These are phyloP conservation scores for Anguilla megastoma DNA, from an alignment of 2,797 vertebrate genomes.

Conservation along the genomic window DNA sequence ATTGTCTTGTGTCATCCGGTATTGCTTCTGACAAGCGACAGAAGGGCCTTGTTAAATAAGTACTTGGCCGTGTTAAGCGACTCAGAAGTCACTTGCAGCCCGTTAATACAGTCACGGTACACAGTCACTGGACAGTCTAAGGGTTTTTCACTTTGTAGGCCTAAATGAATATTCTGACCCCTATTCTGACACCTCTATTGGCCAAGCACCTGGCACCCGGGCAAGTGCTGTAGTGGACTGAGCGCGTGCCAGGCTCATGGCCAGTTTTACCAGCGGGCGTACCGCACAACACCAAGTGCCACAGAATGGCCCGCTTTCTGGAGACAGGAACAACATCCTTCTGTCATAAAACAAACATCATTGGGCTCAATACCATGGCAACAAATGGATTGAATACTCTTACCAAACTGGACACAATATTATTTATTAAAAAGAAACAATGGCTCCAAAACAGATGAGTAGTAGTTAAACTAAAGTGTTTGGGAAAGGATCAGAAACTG, in stretches of 20 bases:
- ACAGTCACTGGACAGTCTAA: neutral
- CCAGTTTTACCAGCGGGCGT: neutral
- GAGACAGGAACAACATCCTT: neutral
- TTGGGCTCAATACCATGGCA: neutral
- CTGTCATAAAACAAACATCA: slow-evolving; percentile 3
- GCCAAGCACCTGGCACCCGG: neutral
- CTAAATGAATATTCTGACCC: too few species aligned
- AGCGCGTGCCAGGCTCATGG: neutral
- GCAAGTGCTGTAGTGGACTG: neutral
- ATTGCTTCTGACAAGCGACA: slow-evolving; percentile 46
- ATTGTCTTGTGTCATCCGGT: slow-evolving; percentile 49
- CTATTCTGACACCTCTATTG: neutral
- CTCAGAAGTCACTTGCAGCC: slow-evolving; percentile 23
- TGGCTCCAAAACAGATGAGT: too few species aligned
- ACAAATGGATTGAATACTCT: neutral
- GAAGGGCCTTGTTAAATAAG: slow-evolving; percentile 6
- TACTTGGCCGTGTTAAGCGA: neutral
- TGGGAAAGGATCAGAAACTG: too few species aligned
- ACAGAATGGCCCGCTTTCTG: slow-evolving; percentile 3
- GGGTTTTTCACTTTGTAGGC: neutral
- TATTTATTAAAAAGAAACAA: neutral
- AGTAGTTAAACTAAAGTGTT: too few species aligned
- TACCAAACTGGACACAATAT: neutral
- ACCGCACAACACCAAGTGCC: slow-evolving; percentile 15
- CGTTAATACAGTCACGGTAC: neutral